Evolutionary conservation across 2,113 vertebrate species (phyloP), one percentile per base, ranked within the genome.

Genomic region (Lasiurus borealis): DNA sequence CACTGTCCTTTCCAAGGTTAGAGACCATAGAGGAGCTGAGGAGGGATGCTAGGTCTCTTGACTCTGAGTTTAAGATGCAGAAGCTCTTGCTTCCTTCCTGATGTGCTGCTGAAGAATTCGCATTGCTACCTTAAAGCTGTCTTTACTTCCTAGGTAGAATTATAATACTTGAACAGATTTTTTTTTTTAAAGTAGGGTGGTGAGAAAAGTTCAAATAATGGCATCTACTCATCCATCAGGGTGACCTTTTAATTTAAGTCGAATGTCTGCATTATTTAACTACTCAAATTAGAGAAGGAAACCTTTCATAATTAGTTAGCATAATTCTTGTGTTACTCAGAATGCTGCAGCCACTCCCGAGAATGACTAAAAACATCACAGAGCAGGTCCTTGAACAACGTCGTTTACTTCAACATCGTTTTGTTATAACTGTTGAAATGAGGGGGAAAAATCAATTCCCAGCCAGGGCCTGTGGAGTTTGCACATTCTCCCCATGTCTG

Each of bases 311-410:
- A 68, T 93, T 66, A 80, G 48, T 73, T 86, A 76, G 68, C 59
- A 85, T 11, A 59, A 34, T 21, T 21, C 54, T 66, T 87, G 3
- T 66, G 54, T 81, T 81, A 72, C 71, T 71, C 27, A 64, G 2
- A 92, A 75, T 27, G 19, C 89, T 57, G 69, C 29, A 94, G n/a
- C 34, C 23, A 69, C 23, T 36, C 94, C 66, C 3, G 2, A 34
- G 31, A 40, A 54, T 85, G 75, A 92, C 85, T 91, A 81, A 97
- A 96, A 90, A 84, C 76, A 6, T 40, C 80, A 68, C 69, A 46
- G 10, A 64, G 36, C 57, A 83, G 80, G 57, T 64, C 57, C 80
- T 64, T 36, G 0, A 83, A 31, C 27, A 46, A 7, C 1, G 16
- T 46, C 31, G 8, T 82, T 82, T 64, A 16, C 40, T 83, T 83